Evolutionary conservation across 2,113 vertebrate species (phyloP).

Genomic region (Fregata magnificens): DNA sequence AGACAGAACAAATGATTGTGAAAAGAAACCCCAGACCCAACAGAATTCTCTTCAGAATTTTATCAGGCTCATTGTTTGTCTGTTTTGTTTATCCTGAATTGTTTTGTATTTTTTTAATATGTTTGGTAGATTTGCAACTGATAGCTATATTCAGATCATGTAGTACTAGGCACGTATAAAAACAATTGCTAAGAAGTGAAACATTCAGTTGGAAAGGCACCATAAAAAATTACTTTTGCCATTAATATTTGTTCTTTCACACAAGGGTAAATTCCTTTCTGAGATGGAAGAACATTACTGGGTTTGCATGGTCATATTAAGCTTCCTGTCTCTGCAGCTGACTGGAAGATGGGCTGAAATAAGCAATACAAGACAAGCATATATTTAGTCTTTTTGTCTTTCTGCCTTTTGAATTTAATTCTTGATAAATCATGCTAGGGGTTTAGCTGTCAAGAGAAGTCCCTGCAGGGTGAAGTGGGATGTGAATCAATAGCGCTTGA

Average conservation of each 20-base stretch:
- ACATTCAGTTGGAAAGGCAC: not conserved
- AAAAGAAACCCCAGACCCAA: rapidly evolving
- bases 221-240: not conserved
- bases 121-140: not conserved
- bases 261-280: not conserved
- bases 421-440: not conserved
- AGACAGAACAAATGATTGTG: not conserved
- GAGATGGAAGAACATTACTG: not conserved
- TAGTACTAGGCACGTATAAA: not conserved
- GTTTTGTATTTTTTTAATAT: not conserved
- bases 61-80: not conserved
- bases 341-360: not conserved
- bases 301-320: not conserved
- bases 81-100: not conserved
- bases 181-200: not conserved
- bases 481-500: not conserved
- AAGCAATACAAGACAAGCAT: not conserved
- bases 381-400: not conserved
- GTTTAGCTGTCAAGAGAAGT: not conserved
- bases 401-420: not conserved
- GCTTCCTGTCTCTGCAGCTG: not conserved
- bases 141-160: not conserved
- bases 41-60: not conserved
- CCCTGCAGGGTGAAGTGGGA: not conserved
- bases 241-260: not conserved